Conservation (phyloP, 2,797 vertebrate species). For the Carcharodon carcharias region DNA sequence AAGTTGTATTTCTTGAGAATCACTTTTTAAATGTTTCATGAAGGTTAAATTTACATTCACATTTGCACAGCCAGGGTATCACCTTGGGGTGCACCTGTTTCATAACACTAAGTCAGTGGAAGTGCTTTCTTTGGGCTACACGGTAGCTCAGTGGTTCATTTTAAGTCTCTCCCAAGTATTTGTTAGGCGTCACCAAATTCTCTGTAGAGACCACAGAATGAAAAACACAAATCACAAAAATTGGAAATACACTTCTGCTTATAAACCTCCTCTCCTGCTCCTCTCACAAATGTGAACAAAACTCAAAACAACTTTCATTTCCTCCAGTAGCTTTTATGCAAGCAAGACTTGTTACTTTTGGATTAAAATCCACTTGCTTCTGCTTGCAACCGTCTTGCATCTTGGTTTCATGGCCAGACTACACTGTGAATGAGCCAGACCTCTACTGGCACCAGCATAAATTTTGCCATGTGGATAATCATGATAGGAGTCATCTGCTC, state of each 20-base stretch:
- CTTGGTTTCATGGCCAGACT: not conserved
- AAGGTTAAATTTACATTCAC: not conserved
- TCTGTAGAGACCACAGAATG: not conserved
- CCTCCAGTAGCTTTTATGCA: not conserved
- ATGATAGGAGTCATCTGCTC: not conserved
- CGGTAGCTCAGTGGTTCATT: not conserved
- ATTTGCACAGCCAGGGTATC: not conserved
- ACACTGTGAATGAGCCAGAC: not conserved
- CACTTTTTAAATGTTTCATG: not conserved
- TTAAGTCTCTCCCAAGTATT: not conserved
- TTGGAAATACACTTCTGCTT: not conserved
- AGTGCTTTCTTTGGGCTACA: not conserved
- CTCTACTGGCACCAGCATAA: not conserved
- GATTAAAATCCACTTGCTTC: not conserved
- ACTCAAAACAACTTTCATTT: not conserved
- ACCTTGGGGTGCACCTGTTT: not conserved
- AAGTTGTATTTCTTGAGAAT: not conserved
- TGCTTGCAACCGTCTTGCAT: not conserved
- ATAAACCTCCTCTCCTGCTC: not conserved
- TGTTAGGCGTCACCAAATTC: not conserved
- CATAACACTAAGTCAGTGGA: not conserved
- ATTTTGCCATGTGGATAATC: not conserved
- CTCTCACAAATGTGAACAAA: not conserved
- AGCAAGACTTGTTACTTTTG: slow-evolving; percentile 16
- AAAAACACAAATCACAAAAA: not conserved